Conservation (phyloP, 2,797 vertebrate genomes). For the Carapus acus region DNA sequence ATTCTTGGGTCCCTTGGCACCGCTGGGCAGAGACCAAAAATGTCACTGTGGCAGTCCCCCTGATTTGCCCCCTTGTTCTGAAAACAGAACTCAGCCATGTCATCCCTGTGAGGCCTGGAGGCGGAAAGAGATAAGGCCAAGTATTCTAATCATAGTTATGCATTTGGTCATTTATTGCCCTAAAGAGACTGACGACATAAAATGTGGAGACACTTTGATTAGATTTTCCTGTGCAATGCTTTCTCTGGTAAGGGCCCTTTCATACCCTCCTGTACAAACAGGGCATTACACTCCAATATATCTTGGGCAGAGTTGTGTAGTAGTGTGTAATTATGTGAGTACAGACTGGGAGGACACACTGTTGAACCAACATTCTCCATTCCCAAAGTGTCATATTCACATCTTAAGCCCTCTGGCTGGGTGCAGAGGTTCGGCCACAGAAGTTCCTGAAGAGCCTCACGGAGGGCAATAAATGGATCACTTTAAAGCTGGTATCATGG, state of each 20-base stretch:
- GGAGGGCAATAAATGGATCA: neutral
- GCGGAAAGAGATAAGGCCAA: slow-evolving; percentile 33
- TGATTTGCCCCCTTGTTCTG: slow-evolving; percentile 53
- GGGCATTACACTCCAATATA: slow-evolving; percentile 64
- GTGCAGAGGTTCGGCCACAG: slow-evolving; percentile 14
- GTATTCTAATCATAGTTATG: too few relatives aligned
- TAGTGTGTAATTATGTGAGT: slow-evolving; percentile 70
- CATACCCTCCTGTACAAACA: slow-evolving; percentile 36
- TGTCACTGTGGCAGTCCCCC: slow-evolving; percentile 43
- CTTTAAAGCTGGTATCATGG: slow-evolving; percentile 3
- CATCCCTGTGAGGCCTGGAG: slow-evolving; percentile 26
- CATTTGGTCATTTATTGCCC: too few relatives aligned
- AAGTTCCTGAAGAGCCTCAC: neutral
- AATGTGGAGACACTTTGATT: too few relatives aligned
- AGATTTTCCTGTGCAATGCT: too few relatives aligned
- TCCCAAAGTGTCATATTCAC: slow-evolving; percentile 6
- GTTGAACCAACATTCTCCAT: slow-evolving; percentile 21
- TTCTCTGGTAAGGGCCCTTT: slow-evolving; percentile 5
- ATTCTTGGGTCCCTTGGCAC: slow-evolving; percentile 11
- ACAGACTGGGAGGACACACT: slow-evolving; percentile 13
- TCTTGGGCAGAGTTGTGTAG: slow-evolving; percentile 59
- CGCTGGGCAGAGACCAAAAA: slow-evolving; percentile 7
- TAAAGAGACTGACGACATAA: too few relatives aligned
- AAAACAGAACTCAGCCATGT: slow-evolving; percentile 48
- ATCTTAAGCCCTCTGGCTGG: neutral